Evolutionary conservation across 1,140 invertebrate species (phyloP).

Genomic region (Rhagoletis zephyria): DNA sequence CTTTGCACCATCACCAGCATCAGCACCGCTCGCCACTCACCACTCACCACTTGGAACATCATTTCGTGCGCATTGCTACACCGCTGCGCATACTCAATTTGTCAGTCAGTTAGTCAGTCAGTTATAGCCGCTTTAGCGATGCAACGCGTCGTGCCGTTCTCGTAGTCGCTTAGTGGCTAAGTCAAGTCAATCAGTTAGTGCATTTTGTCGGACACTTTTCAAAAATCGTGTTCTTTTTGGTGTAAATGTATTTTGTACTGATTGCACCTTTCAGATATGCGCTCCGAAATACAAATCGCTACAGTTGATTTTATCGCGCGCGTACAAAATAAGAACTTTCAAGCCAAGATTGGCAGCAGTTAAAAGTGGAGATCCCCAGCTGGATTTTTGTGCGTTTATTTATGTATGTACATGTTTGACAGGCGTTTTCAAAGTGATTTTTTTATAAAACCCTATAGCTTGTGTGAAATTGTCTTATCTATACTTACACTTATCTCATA

Average conservation of each 20-base stretch:
- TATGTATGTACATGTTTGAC: too few species aligned
- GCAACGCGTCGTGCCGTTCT: neutral
- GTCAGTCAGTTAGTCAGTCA: slow-evolving; percentile 33
- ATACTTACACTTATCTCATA: too few species aligned
- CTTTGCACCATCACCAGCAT: neutral
- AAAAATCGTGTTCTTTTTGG: neutral
- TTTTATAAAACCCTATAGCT: too few species aligned
- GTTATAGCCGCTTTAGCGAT: neutral
- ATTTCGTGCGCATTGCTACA: neutral
- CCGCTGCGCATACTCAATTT: slow-evolving; percentile 39
- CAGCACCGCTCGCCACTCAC: neutral
- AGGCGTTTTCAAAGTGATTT: slow-evolving; percentile 10
- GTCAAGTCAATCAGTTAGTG: slow-evolving; percentile 23
- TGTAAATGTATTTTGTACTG: neutral
- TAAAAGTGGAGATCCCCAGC: too few species aligned
- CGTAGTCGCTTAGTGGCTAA: neutral
- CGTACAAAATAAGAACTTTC: slow-evolving; percentile 33
- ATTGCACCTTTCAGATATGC: neutral
- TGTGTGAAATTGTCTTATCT: too few species aligned
- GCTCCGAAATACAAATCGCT: slow-evolving; percentile 35
- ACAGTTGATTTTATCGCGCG: slow-evolving; percentile 39
- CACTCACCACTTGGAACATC: neutral
- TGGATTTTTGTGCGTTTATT: neutral
- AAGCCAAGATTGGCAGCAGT: slow-evolving; percentile 23
- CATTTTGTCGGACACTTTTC: slow-evolving; percentile 29